A percentile compares a stretch with the other conserved stretches of the same genome.
These are phyloP conservation scores for Anthoptus insignis DNA, from an alignment of 2,888 invertebrate species.

Conservation along the genomic window DNA sequence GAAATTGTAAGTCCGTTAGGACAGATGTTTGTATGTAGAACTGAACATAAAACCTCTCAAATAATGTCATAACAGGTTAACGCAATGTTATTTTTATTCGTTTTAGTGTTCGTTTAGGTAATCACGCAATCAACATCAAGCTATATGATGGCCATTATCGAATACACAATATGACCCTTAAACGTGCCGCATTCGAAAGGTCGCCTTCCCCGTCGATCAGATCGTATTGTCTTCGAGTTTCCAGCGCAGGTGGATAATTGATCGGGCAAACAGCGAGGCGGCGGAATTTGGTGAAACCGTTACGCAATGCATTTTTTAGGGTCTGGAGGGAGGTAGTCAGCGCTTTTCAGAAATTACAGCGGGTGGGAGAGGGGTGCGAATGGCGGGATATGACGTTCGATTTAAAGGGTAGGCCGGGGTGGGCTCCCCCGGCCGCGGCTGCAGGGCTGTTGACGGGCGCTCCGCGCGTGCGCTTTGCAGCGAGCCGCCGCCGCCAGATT, in stretches of 20 bases:
- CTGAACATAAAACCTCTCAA: background rate
- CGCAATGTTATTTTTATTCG: slow-evolving; percentile 12
- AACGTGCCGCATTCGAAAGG: slow-evolving; percentile 45
- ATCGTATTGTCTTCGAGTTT: slow-evolving; percentile 55
- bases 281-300: slow-evolving; percentile 79
- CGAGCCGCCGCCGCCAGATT: slow-evolving; percentile 81
- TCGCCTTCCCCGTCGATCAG: slow-evolving; percentile 50
- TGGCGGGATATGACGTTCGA: slow-evolving; percentile 86
- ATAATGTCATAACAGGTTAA: background rate
- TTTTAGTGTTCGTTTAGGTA: too few species aligned
- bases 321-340: slow-evolving; percentile 79
- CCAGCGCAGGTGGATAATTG: slow-evolving; percentile 78
- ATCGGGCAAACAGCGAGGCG: slow-evolving; percentile 74
- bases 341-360: slow-evolving; percentile 84
- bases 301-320: slow-evolving; percentile 87
- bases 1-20: background rate
- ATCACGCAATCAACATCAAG: slow-evolving; percentile 17
- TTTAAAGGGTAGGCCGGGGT: slow-evolving; percentile 79
- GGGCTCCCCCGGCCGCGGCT: slow-evolving; percentile 65
- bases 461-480: slow-evolving; percentile 81
- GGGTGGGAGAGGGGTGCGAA: slow-evolving; percentile 68
- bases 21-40: background rate
- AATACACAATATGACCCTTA: slow-evolving; percentile 26
- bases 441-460: slow-evolving; percentile 87
- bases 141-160: slow-evolving; percentile 16